Conservation (phyloP, 2,888 invertebrate genomes). For the Latheticus oryzae region DNA sequence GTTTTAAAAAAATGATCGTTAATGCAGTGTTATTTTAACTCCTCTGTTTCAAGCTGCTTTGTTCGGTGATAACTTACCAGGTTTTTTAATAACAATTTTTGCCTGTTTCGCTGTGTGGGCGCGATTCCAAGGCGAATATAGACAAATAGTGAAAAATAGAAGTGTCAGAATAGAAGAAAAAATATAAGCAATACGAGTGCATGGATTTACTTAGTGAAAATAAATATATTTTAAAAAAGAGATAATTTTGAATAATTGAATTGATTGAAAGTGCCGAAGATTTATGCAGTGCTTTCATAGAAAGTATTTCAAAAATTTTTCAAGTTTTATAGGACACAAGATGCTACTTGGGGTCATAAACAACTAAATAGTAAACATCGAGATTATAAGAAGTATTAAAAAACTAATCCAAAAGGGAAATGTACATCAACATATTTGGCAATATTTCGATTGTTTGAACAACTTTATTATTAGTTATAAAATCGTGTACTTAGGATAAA, state of each 20-base stretch:
- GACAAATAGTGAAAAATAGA: constrained; percentile 68
- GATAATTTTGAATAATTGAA: constrained; percentile 13
- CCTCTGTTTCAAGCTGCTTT: constrained; percentile 66
- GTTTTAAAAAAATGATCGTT: constrained; percentile 49
- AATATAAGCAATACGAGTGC: constrained; percentile 66
- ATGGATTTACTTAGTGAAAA: constrained; percentile 56
- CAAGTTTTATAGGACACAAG: constrained; percentile 51
- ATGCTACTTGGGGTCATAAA: constrained; percentile 63
- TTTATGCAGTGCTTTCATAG: constrained; percentile 63
- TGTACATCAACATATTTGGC: constrained; percentile 50
- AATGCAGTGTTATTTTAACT: constrained; percentile 57
- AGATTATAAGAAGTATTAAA: constrained; percentile 15
- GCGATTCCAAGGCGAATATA: constrained; percentile 68
- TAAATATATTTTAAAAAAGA: constrained; percentile 24
- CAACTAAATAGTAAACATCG: constrained; percentile 37
- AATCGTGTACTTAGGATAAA: constrained; percentile 4
- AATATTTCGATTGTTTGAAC: constrained; percentile 47
- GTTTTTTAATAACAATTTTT: constrained; percentile 67
- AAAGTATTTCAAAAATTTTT: constrained; percentile 47
- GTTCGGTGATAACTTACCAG: constrained; percentile 67
- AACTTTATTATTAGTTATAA: constrained; percentile 30
- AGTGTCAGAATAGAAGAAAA: constrained; percentile 68
- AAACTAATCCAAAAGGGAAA: constrained; percentile 29
- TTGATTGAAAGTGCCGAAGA: constrained; percentile 58
- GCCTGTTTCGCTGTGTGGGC: constrained; percentile 68